phyloP scores from a whole-genome alignment of 2,797 vertebrate genomes.

The Carcharodon carcharias region DNA sequence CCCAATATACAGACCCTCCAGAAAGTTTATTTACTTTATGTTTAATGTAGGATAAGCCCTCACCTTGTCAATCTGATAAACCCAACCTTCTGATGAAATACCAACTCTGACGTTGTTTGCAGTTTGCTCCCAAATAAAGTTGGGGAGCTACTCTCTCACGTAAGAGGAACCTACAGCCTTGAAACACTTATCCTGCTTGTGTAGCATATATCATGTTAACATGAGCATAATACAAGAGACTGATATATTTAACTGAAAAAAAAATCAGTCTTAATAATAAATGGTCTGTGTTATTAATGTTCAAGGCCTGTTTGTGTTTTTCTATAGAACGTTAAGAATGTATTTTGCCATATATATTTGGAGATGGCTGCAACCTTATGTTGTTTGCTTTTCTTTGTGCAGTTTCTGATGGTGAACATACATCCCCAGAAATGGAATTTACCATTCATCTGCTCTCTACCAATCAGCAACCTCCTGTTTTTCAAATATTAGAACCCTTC shows the following conservation, averaged over 20 bases:
- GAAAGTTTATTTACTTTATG: not conserved
- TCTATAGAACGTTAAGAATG: not conserved
- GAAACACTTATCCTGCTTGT: not conserved
- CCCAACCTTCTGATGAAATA: not conserved
- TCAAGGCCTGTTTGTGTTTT: not conserved
- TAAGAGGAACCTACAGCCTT: not conserved
- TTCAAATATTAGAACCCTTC: conserved; percentile 73
- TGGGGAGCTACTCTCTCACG: not conserved
- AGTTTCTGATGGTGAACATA: conserved; percentile 83
- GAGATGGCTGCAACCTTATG: not conserved
- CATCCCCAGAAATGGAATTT: conserved; percentile 78
- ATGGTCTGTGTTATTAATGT: conserved; percentile 37
- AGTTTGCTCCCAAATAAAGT: not conserved
- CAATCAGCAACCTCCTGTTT: conserved; percentile 68
- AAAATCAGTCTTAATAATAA: not conserved
- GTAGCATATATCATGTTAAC: too few relatives aligned
- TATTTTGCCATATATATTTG: conserved; percentile 10
- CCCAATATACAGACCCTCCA: not conserved
- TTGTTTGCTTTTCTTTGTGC: conserved; percentile 38
- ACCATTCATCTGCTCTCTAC: conserved; percentile 74
- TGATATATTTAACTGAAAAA: not conserved
- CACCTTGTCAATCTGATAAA: not conserved
- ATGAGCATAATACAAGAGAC: not conserved
- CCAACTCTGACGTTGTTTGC: not conserved
- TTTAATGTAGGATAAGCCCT: not conserved